A percentile compares a stretch with the other conserved stretches of the same genome.
phyloP scores from a whole-genome alignment of 2,888 invertebrate species.

The Caenorhabditis sp. region DNA sequence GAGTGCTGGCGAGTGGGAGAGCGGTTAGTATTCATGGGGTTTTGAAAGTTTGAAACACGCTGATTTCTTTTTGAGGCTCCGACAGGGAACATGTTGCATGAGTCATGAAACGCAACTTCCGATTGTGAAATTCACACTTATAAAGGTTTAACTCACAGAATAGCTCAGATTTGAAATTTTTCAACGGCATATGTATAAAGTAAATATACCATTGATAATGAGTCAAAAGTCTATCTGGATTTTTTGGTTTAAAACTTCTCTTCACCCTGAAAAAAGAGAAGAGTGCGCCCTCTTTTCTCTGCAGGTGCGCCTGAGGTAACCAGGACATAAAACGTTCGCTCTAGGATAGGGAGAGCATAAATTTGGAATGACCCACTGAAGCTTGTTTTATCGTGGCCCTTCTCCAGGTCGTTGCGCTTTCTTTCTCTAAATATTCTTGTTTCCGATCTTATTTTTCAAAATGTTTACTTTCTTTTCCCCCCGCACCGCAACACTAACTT shows the following conservation, averaged over 20 bases:
- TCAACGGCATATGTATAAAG: too few species aligned
- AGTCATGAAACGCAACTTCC: too few species aligned
- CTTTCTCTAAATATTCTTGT: conserved; percentile 4
- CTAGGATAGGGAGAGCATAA: conserved; percentile 30
- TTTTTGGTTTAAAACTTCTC: too few species aligned
- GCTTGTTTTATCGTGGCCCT: conserved; percentile 24
- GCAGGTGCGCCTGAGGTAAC: conserved; percentile 43
- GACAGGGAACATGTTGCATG: too few species aligned
- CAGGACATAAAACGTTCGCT: conserved; percentile 52
- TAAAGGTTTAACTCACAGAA: too few species aligned
- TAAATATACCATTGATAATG: too few species aligned
- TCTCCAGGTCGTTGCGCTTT: background rate
- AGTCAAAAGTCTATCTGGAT: too few species aligned
- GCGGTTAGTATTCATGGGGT: background rate
- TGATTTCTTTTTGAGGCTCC: background rate
- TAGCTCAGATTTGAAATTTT: too few species aligned
- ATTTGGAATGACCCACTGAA: conserved; percentile 53
- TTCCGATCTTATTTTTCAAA: conserved; percentile 24
- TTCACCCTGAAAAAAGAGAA: conserved; percentile 1
- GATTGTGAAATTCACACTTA: too few species aligned
- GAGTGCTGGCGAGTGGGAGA: background rate
- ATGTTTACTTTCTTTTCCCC: conserved; percentile 27
- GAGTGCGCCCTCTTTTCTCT: conserved; percentile 4
- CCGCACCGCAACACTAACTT: conserved; percentile 48
- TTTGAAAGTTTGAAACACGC: background rate